Evolutionary conservation across 1,140 invertebrate species (phyloP), one percentile per base, ranked within the genome.

Genomic region (Drosophila pallidifrons): DNA sequence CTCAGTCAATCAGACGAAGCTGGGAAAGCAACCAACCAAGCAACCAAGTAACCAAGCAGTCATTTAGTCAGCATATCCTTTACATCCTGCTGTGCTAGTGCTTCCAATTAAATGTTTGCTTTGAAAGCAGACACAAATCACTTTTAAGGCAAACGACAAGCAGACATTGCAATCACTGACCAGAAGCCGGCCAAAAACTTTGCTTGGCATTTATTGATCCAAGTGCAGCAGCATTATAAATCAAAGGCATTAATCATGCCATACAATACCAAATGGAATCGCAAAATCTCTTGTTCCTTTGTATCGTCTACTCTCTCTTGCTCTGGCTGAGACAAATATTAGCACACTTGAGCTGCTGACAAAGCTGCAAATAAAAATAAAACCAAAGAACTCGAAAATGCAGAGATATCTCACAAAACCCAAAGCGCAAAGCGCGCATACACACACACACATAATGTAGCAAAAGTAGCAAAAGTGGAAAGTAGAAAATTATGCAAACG

Each of bases 71-170:
- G 47, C 49, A 25, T 69, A 35, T 46, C 11, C 16, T 61, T 11
- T 41, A 13, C 3, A 28, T 45, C 45, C 52, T 49, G 15, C 41
- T 66, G 64, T 61, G 63, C 30, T 28, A 6, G 20, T 73, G 64
- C 32, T 79, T 79, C 68, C 68, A 87, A 79, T 87, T 79, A 82
- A 87, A 83, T 80, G 54, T 75, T 68, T 77, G 69, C 78, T 49
- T 68, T 75, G 38, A 71, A 51, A 25, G 20, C 20, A 77, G 57
- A 71, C 77, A 71, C 63, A 61, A 74, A 82, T 79, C 86, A 65
- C 49, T 61, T 52, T 59, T 65, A 51, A 66, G 60, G 60, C 61
- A 69, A 11, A 52, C 35, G 6, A 38, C 25, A 25, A n/a, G 20
- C 57, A 28, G 35, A 41, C 41, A 45, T 51, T 75, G 66, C 58